Percentiles rank a stretch among this genome's conserved stretches.
phyloP scores from a whole-genome alignment of 2,888 invertebrate species.

The Scaptomyza reducta region DNA sequence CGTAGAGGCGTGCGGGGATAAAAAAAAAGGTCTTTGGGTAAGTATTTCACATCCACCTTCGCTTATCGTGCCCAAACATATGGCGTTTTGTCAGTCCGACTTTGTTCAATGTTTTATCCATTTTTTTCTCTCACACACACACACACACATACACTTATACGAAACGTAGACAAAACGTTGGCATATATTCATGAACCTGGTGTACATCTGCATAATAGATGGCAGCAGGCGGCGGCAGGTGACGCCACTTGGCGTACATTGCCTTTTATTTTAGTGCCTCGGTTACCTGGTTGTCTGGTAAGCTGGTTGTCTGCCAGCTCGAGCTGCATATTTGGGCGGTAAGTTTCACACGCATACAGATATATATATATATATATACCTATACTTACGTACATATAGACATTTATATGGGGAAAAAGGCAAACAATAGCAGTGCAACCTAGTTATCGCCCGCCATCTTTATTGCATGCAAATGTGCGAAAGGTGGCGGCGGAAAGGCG shows the following conservation, averaged over 20 bases:
- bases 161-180: conserved; percentile 66
- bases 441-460: conserved; percentile 78
- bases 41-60: conserved; percentile 9
- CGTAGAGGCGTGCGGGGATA: neutral
- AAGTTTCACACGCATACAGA: conserved; percentile 57
- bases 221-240: conserved; percentile 72
- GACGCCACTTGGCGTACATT: conserved; percentile 74
- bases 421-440: conserved; percentile 76
- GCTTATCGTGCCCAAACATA: conserved; percentile 73
- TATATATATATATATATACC: conserved; percentile 4
- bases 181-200: conserved; percentile 77
- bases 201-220: conserved; percentile 78
- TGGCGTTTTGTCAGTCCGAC: conserved; percentile 74
- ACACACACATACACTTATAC: conserved; percentile 12
- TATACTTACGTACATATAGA: neutral
- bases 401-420: conserved; percentile 61
- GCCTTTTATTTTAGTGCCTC: conserved; percentile 75
- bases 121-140: conserved; percentile 10
- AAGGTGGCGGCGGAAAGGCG: conserved; percentile 64
- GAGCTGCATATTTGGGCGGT: conserved; percentile 60
- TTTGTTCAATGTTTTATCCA: conserved; percentile 39
- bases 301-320: conserved; percentile 51
- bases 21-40: conserved; percentile 1
- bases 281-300: conserved; percentile 43
- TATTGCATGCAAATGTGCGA: conserved; percentile 79